Conservation (phyloP, 2,888 invertebrate species). For the Aproaerema taeniolella region DNA sequence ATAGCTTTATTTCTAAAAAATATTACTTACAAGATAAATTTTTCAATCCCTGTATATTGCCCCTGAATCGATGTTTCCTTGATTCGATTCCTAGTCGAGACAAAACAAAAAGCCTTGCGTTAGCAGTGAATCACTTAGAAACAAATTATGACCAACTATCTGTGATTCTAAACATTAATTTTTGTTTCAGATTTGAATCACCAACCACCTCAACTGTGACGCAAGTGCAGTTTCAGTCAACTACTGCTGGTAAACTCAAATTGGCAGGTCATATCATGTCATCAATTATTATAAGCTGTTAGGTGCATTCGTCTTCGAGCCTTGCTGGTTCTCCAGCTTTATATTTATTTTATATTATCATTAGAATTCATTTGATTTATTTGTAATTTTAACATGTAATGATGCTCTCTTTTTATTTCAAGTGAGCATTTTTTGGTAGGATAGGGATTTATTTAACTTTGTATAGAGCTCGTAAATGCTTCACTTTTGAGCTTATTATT, state of each 20-base stretch:
- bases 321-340: constrained; percentile 23
- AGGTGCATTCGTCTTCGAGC: constrained; percentile 60
- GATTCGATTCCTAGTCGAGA: no score
- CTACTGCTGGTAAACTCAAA: constrained; percentile 66
- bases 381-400: neutral
- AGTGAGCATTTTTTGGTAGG: neutral
- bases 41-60: no score
- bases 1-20: no score
- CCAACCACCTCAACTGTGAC: no score
- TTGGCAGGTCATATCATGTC: constrained; percentile 65
- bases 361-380: constrained; percentile 6
- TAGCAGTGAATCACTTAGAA: no score
- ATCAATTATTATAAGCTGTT: constrained; percentile 55
- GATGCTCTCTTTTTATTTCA: constrained; percentile 5
- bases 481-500: no score
- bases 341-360: constrained; percentile 6
- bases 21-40: no score
- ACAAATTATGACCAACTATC: no score
- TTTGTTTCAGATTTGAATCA: constrained; percentile 59
- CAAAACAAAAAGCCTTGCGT: no score
- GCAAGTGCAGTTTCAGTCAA: constrained; percentile 55
- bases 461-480: no score
- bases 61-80: no score
- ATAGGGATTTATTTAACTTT: constrained; percentile 2
- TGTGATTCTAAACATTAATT: no score